Evolutionary conservation across 2,888 invertebrate genomes (phyloP).

Genomic region (Brenthis daphne): DNA sequence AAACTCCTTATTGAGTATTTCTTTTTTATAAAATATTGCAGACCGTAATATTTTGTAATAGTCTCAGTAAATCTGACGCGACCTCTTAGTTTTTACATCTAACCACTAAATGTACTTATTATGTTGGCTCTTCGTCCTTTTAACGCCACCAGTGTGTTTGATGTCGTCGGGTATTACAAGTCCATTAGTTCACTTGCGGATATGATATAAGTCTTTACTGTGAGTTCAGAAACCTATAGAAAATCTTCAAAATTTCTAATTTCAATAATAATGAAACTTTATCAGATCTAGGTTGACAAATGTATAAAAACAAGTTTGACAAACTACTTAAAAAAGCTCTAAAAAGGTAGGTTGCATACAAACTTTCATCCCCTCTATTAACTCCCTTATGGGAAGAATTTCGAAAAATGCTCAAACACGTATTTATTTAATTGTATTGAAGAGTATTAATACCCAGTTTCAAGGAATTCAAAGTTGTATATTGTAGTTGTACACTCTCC

Average conservation of each 20-base stretch:
- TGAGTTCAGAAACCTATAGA: conserved; percentile 47
- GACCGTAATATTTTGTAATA: neutral
- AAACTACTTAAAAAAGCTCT: neutral
- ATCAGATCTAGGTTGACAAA: neutral
- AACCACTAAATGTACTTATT: conserved; percentile 50
- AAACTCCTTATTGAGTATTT: too few species aligned
- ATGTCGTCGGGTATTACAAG: conserved; percentile 77
- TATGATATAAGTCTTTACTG: conserved; percentile 55
- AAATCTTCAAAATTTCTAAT: conserved; percentile 29
- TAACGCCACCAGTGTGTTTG: conserved; percentile 80
- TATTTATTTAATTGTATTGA: too few species aligned
- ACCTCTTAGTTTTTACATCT: conserved; percentile 45
- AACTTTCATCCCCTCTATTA: too few species aligned
- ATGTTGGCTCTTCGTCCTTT: conserved; percentile 75
- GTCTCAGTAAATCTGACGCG: conserved; percentile 19
- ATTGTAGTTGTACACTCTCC: too few species aligned
- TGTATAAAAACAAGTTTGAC: neutral
- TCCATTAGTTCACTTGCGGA: conserved; percentile 79
- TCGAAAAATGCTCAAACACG: too few species aligned
- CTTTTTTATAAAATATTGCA: neutral
- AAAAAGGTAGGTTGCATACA: too few species aligned
- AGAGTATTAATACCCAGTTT: too few species aligned
- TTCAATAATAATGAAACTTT: neutral
- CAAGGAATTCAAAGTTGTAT: too few species aligned
- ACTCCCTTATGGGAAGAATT: too few species aligned